These are phyloP conservation scores for Nicator chloris DNA, from an alignment of 2,113 vertebrate species.

Conservation along the genomic window DNA sequence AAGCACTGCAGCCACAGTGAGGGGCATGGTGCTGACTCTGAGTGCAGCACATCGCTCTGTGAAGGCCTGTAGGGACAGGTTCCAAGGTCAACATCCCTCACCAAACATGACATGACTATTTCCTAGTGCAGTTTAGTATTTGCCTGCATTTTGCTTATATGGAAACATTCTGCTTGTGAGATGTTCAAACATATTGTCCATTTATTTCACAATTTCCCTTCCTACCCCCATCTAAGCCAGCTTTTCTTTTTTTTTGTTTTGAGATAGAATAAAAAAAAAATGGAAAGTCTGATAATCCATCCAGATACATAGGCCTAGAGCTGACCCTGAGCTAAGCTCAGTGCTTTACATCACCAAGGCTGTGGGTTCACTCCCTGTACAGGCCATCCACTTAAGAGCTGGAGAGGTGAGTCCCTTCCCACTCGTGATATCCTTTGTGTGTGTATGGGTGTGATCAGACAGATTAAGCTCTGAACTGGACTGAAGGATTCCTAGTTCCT, in stretches of 20 bases:
- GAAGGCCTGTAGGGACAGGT: background rate
- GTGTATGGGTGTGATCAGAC: background rate
- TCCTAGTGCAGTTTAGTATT: background rate
- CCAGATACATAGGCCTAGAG: background rate
- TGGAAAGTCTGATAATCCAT: background rate
- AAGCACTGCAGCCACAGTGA: background rate
- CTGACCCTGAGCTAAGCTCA: background rate
- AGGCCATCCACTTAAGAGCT: background rate
- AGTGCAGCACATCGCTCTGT: background rate
- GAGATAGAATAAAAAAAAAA: background rate
- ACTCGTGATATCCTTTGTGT: background rate
- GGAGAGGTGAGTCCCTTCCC: background rate
- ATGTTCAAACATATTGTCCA: background rate
- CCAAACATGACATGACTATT: background rate
- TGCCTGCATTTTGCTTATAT: background rate
- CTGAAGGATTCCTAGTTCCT: background rate
- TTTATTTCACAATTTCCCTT: background rate
- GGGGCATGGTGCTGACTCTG: background rate
- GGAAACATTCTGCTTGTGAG: background rate
- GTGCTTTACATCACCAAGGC: background rate
- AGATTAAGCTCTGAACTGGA: background rate
- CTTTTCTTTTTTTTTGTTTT: background rate
- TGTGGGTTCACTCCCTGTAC: background rate
- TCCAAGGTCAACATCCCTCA: background rate
- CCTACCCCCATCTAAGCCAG: background rate